A percentile compares a stretch with the other conserved stretches of the same genome.
These are phyloP conservation scores for Scyliorhinus canicula DNA, from an alignment of 2,797 vertebrate species.

Conservation along the genomic window DNA sequence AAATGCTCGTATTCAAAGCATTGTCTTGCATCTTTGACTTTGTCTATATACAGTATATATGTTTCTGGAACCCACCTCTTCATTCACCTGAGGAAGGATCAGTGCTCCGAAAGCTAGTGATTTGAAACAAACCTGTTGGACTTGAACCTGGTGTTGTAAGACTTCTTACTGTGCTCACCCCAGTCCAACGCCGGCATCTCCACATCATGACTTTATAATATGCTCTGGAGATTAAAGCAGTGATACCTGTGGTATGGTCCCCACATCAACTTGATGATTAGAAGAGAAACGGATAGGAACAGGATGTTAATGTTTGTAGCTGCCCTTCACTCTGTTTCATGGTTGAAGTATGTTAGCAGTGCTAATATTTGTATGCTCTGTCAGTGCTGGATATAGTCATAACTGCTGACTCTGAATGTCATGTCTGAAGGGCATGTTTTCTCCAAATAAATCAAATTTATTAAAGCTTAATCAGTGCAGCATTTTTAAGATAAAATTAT, in stretches of 20 bases:
- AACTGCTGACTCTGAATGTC: constrained; percentile 21
- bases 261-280: background rate
- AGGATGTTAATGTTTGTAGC: background rate
- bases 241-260: background rate
- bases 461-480: constrained; percentile 13
- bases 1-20: no score
- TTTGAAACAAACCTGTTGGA: no score
- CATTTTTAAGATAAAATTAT: constrained; percentile 11
- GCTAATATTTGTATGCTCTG: background rate
- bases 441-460: constrained; percentile 28
- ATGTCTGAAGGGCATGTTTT: constrained; percentile 6
- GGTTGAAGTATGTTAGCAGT: background rate
- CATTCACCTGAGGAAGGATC: no score
- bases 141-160: no score
- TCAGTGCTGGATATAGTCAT: background rate
- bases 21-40: no score
- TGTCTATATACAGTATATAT: no score
- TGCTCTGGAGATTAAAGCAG: background rate
- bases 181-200: no score
- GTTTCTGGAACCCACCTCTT: no score
- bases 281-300: background rate
- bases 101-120: no score
- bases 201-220: background rate
- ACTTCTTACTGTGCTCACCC: no score
- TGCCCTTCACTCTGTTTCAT: background rate